Conservation (phyloP, 2,797 vertebrate genomes). For the Sebastes taczanowskii region DNA sequence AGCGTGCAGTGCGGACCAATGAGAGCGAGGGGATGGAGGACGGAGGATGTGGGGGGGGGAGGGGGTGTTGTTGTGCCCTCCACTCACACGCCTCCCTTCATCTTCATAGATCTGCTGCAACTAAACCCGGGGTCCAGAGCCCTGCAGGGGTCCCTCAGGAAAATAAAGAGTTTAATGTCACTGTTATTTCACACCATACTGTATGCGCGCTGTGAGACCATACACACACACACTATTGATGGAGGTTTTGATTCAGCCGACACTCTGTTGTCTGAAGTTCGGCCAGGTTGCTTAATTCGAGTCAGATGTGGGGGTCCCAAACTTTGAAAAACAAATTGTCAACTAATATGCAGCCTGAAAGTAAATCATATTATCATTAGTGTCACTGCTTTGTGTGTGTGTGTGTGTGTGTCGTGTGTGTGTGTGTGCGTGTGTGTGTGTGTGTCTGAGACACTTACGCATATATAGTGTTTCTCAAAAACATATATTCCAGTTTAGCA, state of each 20-base stretch:
- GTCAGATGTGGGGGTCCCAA: neutral
- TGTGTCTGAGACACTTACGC: neutral
- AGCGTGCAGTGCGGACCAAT: constrained; percentile 70
- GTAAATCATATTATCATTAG: neutral
- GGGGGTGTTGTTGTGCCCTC: neutral
- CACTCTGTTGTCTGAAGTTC: neutral
- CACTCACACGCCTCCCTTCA: neutral
- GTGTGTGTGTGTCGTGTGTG: neutral
- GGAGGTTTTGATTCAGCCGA: neutral
- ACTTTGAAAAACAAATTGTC: neutral
- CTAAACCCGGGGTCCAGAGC: neutral
- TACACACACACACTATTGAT: neutral
- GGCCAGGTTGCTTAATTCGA: neutral
- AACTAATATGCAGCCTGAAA: neutral
- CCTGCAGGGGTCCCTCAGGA: neutral
- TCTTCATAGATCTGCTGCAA: constrained; percentile 4
- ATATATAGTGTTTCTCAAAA: neutral
- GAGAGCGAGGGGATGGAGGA: neutral
- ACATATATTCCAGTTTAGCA: neutral
- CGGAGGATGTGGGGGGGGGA: neutral
- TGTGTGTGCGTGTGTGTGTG: no score
- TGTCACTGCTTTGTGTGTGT: neutral
- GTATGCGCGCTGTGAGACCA: neutral
- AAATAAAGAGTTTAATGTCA: constrained; percentile 6
- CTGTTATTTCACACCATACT: constrained; percentile 15